phyloP scores from a whole-genome alignment of 2,113 vertebrate species.

The Sarotherodon lohbergeri region DNA sequence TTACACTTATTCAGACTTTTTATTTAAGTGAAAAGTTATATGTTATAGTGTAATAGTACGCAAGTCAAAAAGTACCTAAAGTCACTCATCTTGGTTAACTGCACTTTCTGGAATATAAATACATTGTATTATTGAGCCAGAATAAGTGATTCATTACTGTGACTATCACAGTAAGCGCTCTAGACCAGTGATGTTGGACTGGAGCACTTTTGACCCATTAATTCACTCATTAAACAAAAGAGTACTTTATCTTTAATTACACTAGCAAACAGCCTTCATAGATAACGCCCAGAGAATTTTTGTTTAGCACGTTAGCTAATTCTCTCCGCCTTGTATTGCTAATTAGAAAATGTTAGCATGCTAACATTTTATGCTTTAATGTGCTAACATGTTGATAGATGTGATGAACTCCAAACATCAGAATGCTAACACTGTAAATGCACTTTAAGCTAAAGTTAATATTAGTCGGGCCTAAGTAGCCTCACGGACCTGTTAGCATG shows the following conservation, averaged over 20 bases:
- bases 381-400: not conserved
- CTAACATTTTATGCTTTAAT: not conserved
- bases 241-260: not conserved
- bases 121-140: not conserved
- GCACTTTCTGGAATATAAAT: not conserved
- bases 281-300: not conserved
- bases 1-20: not conserved
- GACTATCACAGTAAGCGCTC: not conserved
- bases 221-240: not conserved
- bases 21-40: not conserved
- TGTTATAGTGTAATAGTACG: not conserved
- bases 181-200: not conserved
- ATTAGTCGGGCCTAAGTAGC: not conserved
- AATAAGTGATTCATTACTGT: not conserved
- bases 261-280: not conserved
- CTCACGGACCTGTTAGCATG: not conserved
- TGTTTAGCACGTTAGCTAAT: not conserved
- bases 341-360: not conserved
- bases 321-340: rapidly evolving
- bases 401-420: not conserved
- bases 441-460: not conserved
- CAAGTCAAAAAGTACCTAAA: not conserved
- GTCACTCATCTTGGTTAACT: not conserved
- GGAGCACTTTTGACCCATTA: not conserved
- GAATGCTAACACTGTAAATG: not conserved